Evolutionary conservation across 2,113 vertebrate species (phyloP), one percentile per base, ranked within the genome.

Genomic region (Micronisus gabar): DNA sequence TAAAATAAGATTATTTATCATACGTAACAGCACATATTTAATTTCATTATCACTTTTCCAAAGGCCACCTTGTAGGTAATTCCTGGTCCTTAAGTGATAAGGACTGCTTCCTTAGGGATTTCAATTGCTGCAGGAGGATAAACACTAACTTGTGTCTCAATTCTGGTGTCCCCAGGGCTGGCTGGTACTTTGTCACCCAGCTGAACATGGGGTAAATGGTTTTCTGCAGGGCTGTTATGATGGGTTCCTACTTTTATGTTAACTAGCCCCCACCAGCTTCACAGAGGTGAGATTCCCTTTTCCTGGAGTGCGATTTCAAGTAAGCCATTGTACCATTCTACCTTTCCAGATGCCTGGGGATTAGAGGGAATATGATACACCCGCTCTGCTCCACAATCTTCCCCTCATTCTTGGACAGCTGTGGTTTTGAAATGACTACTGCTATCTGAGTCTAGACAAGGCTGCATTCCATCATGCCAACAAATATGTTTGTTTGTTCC

Each of bases 341-440:
- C 73, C 79, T 91, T 73, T 89, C 23, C 32, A 62, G 30, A 40
- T 58, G 55, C 41, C 29, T 53, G 30, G 34, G 41, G 30, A n/a
- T 87, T 91, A 78, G 53, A 87, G 41, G 41, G 59, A 66, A 63
- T 70, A 41, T 10, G 36, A 66, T 71, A 61, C 3, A 53, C 11
- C 10, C 0, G 0, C 13, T 84, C 10, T 87, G 32, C n/a, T 84
- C n/a, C 15, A 45, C 21, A 23, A 0, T 58, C 50, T 87, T 81
- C 27, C 34, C 20, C 27, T 86, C 41, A 45, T 84, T 91, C 61
- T 81, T 94, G 1, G 12, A 67, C 55, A 73, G 36, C 55, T 91
- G 32, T 79, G 66, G 15, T 84, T 91, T 78, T 78, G 32, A 86
- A 74, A 78, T 58, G 11, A 36, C 71, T 78, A 2, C 41, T 78